Base-by-base conservation (phyloP, 2,888 invertebrate genomes). In the Criorhina ranunculi region DNA sequence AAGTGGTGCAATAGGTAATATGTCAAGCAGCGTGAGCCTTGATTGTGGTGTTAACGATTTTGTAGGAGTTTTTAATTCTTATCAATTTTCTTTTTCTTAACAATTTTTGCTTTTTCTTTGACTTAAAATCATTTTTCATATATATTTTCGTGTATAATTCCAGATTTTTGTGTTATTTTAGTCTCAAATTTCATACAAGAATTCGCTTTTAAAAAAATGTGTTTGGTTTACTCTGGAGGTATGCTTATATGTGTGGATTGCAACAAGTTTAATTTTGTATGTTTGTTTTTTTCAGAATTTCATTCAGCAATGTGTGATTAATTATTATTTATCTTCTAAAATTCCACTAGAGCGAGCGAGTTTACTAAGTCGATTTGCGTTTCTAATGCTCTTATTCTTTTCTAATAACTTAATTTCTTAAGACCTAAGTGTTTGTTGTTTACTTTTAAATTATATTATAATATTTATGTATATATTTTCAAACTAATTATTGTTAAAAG, bases 401-500 rank as follows among this genome's bases (percentile, higher is more conserved):
- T 69, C 83, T 83, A 83, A 83, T 83, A 83, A 83, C 64, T 83
- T 83, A 83, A 69, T 51, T 17, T 29, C 82, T 83, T 83, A 82
- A n/a, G 0, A 55, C 42, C 82, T 83, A 83, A n/a, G 29, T n/a
- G 24, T 24, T 24, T 24, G 24, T 79, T 64, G 42, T 9, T 53
- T 53, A 37, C 53, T 60, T 62, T 76, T 73, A 80, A 80, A 62
- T 80, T 75, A 67, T 57, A 62, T 69, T 75, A 42, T 53, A 53
- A 33, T 60, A 24, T 49, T 51, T 78, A 59, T 72, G 49, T 73
- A 42, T 66, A 76, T 76, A 66, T 70, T 55, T 70, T 73, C 67
- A 59, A 53, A 57, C 53, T 80, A 81, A 53, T 72, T 76, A 60
- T 46, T 77, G 12, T 37, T 82, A 44, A 59, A 17, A 44, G 82